Conservation (phyloP, 2,888 invertebrate genomes). For the Ophion ventricosus region DNA sequence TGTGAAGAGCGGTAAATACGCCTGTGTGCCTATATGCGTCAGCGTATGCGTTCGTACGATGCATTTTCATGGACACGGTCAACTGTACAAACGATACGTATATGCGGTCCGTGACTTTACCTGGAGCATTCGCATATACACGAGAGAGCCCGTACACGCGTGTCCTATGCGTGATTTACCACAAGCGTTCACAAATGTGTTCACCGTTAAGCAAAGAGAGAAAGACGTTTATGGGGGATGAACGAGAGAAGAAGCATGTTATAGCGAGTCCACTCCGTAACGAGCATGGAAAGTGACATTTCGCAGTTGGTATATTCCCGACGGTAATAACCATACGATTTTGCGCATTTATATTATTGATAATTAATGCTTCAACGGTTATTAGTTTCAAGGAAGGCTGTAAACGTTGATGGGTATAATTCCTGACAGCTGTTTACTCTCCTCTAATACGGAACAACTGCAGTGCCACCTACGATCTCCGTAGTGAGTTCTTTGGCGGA, state of each 20-base stretch:
- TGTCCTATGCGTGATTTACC: slow-evolving; percentile 61
- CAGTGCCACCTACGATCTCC: not conserved
- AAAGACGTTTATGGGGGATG: slow-evolving; percentile 43
- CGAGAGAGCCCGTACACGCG: slow-evolving; percentile 27
- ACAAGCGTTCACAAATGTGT: slow-evolving; percentile 57
- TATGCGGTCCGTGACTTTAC: not conserved
- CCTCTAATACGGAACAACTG: not conserved
- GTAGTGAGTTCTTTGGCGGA: not conserved
- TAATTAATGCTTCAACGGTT: slow-evolving; percentile 39
- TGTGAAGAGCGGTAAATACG: slow-evolving; percentile 48
- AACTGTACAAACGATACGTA: slow-evolving; percentile 23
- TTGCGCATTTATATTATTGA: slow-evolving; percentile 39
- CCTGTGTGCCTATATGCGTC: not conserved
- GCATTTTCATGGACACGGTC: slow-evolving; percentile 39
- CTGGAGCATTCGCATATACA: slow-evolving; percentile 14
- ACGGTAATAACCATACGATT: slow-evolving; percentile 19
- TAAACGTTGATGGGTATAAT: not conserved
- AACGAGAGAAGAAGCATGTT: slow-evolving; percentile 59
- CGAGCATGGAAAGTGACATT: slow-evolving; percentile 59
- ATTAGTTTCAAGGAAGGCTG: not conserved
- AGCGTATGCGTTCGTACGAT: slow-evolving; percentile 19
- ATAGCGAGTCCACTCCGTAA: not conserved
- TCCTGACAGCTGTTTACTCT: not conserved
- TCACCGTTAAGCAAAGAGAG: slow-evolving; percentile 55
- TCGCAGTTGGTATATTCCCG: slow-evolving; percentile 15